Conservation (phyloP, 2,113 vertebrate species). For the Pitta sordida region DNA sequence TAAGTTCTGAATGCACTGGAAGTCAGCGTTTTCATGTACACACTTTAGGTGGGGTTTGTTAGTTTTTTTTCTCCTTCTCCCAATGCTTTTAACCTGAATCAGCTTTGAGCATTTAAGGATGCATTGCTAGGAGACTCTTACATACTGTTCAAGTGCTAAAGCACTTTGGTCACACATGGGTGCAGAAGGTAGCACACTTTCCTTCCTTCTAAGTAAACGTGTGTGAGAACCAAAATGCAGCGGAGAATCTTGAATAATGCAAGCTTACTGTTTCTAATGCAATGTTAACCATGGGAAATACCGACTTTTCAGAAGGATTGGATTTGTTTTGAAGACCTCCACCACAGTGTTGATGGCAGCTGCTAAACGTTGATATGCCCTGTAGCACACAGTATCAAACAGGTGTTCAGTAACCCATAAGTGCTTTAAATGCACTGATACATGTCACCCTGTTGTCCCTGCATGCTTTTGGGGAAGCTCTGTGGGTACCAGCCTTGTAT, state of each 20-base stretch:
- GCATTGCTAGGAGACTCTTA: constrained; percentile 3
- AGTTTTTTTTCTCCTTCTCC: background rate
- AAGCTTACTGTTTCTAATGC: background rate
- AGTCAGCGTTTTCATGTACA: constrained; percentile 32
- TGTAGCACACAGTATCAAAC: background rate
- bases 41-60: background rate
- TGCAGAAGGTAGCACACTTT: background rate
- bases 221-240: background rate
- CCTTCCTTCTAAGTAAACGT: background rate
- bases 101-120: constrained; percentile 27
- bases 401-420: background rate
- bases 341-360: background rate
- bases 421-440: background rate
- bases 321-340: background rate
- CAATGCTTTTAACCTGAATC: constrained; percentile 58
- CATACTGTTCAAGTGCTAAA: constrained; percentile 4
- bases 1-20: constrained; percentile 19
- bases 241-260: constrained; percentile 6
- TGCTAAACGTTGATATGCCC: background rate
- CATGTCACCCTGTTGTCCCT: fast-evolving
- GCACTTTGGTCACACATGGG: constrained; percentile 36
- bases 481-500: fast-evolving
- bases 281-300: background rate
- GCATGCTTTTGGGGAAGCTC: background rate
- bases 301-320: background rate